These are phyloP conservation scores for Bombyx mori DNA, from an alignment of 1,140 invertebrate species.

Conservation along the genomic window DNA sequence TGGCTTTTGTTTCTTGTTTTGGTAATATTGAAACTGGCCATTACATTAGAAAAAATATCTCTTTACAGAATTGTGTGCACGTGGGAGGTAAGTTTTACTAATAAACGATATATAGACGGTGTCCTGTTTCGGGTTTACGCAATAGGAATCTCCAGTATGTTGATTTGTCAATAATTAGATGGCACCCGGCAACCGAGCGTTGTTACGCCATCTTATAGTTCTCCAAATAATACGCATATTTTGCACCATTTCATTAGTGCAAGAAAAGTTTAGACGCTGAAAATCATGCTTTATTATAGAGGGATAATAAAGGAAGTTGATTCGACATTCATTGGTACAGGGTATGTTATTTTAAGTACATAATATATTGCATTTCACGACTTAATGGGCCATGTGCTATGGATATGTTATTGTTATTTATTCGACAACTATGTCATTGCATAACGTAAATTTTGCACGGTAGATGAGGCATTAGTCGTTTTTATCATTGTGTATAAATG, in stretches of 20 bases:
- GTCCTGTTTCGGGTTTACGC: slow-evolving; percentile 42
- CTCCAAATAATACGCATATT: slow-evolving; percentile 66
- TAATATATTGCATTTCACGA: slow-evolving; percentile 51
- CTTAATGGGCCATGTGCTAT: slow-evolving; percentile 56
- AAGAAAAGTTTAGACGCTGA: slow-evolving; percentile 43
- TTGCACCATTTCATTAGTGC: slow-evolving; percentile 47
- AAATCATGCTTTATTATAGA: slow-evolving; percentile 45
- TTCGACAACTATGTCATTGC: slow-evolving; percentile 36
- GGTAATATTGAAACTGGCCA: slow-evolving; percentile 71
- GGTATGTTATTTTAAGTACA: slow-evolving; percentile 62
- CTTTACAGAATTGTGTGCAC: slow-evolving; percentile 70
- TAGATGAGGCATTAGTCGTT: slow-evolving; percentile 15
- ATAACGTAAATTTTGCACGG: slow-evolving; percentile 41
- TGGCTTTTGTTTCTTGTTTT: slow-evolving; percentile 72
- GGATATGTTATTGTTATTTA: slow-evolving; percentile 60
- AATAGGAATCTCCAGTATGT: slow-evolving; percentile 46
- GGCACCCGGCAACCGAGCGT: slow-evolving; percentile 68
- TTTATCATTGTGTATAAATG: slow-evolving; percentile 7
- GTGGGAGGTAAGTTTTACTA: slow-evolving; percentile 68
- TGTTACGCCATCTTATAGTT: slow-evolving; percentile 71
- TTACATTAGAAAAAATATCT: slow-evolving; percentile 72
- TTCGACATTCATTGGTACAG: slow-evolving; percentile 44
- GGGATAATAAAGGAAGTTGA: slow-evolving; percentile 37
- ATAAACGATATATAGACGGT: slow-evolving; percentile 49
- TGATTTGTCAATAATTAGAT: slow-evolving; percentile 65